A percentile compares a stretch with the other conserved stretches of the same genome.
Evolutionary conservation across 2,113 vertebrate genomes (phyloP).

Genomic region (Platanista minor): DNA sequence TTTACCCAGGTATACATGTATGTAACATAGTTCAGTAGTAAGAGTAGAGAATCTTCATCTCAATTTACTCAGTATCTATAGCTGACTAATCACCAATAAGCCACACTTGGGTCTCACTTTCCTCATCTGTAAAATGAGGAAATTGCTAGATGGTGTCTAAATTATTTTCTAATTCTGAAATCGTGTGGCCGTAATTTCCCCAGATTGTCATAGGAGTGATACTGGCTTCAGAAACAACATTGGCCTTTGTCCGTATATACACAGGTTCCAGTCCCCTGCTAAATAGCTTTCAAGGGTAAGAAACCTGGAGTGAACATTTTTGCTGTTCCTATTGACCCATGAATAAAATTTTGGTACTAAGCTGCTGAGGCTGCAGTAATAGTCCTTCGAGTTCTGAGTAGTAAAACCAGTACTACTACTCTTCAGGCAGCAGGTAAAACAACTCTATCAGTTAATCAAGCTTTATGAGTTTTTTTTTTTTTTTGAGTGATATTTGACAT

Average conservation of each 20-base stretch:
- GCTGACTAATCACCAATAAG: background rate
- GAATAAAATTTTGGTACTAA: background rate
- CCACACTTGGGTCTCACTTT: background rate
- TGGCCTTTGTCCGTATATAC: background rate
- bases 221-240: background rate
- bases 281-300: background rate
- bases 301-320: background rate
- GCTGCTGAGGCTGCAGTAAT: background rate
- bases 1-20: background rate
- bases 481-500: background rate
- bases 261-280: background rate
- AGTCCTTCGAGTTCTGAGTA: background rate
- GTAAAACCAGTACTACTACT: background rate
- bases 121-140: background rate
- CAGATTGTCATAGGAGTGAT: background rate
- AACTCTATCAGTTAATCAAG: background rate
- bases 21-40: background rate
- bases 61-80: rapidly evolving
- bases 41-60: background rate
- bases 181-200: background rate
- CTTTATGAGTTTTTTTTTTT: background rate
- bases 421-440: background rate
- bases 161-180: background rate
- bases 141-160: background rate
- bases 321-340: background rate